These are phyloP conservation scores for Adrianichthys oophorus DNA, from an alignment of 2,797 vertebrate genomes.

Conservation along the genomic window DNA sequence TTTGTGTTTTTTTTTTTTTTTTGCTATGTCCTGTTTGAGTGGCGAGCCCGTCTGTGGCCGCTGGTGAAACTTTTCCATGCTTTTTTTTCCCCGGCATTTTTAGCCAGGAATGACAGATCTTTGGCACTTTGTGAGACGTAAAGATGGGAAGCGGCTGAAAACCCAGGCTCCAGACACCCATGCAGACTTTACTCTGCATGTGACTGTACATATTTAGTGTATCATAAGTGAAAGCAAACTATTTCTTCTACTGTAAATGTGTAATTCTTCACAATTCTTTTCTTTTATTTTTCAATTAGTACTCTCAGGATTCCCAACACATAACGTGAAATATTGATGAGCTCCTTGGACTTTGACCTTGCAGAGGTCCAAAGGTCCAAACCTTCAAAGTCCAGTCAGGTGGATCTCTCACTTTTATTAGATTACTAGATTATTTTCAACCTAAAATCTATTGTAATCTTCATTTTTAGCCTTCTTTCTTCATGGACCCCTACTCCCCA, in stretches of 20 bases:
- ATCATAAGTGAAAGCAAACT: slow-evolving; percentile 90
- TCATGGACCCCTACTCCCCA: slow-evolving; percentile 34
- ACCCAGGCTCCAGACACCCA: slow-evolving; percentile 89
- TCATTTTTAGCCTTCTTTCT: slow-evolving; percentile 52
- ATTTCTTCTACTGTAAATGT: slow-evolving; percentile 93
- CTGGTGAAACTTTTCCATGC: slow-evolving; percentile 72
- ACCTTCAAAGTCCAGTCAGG: slow-evolving; percentile 53
- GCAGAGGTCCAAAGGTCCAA: background rate
- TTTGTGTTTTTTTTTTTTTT: slow-evolving; percentile 25
- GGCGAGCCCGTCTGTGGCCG: slow-evolving; percentile 77
- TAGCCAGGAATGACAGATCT: slow-evolving; percentile 81
- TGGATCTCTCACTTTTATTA: slow-evolving; percentile 56
- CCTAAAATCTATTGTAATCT: slow-evolving; percentile 54
- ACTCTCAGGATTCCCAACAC: slow-evolving; percentile 98
- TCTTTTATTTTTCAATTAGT: slow-evolving; percentile 84
- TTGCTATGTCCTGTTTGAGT: slow-evolving; percentile 60
- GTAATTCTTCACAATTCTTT: slow-evolving; percentile 90
- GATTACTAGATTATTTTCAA: slow-evolving; percentile 45
- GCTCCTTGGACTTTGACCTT: slow-evolving; percentile 56
- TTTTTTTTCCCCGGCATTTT: slow-evolving; percentile 67
- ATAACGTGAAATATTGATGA: slow-evolving; percentile 78
- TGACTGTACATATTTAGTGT: slow-evolving; percentile 97
- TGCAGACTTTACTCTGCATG: slow-evolving; percentile 83
- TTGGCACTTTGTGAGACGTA: slow-evolving; percentile 81
- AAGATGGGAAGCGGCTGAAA: slow-evolving; percentile 72